These are phyloP conservation scores for Danio tinwini DNA, from an alignment of 2,797 vertebrate genomes.

Conservation along the genomic window DNA sequence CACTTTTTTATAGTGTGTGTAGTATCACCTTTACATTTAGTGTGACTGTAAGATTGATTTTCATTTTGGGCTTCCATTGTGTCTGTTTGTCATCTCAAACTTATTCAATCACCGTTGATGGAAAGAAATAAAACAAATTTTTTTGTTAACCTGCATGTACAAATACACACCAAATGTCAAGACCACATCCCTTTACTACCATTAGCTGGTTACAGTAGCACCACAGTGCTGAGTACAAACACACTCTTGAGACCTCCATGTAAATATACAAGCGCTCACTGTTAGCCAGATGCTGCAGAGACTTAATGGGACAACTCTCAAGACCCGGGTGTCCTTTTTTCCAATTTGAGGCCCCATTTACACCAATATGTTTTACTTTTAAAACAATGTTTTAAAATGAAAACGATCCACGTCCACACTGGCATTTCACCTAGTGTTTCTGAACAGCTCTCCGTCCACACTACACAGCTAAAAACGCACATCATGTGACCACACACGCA, in stretches of 20 bases:
- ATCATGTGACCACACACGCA: too few relatives aligned
- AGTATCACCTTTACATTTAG: not conserved
- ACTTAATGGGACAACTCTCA: not conserved
- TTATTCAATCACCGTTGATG: not conserved
- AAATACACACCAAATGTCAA: slow-evolving; percentile 15
- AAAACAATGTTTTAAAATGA: too few relatives aligned
- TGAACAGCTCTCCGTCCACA: too few relatives aligned
- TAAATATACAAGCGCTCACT: slow-evolving; percentile 40
- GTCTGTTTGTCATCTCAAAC: not conserved
- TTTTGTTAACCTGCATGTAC: slow-evolving; percentile 11
- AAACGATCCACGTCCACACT: too few relatives aligned
- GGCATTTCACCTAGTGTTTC: too few relatives aligned
- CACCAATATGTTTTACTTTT: too few relatives aligned
- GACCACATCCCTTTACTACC: slow-evolving; percentile 53
- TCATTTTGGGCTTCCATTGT: not conserved
- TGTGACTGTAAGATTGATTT: not conserved
- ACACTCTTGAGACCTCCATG: slow-evolving; percentile 27
- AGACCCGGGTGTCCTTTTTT: too few relatives aligned
- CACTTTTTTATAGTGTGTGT: too few relatives aligned
- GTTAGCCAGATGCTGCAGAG: slow-evolving; percentile 44
- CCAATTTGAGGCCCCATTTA: too few relatives aligned
- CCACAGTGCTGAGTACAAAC: slow-evolving; percentile 48
- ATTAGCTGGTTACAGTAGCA: slow-evolving; percentile 56
- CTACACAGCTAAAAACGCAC: too few relatives aligned
- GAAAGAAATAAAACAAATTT: not conserved